phyloP scores from a whole-genome alignment of 2,888 invertebrate species.

The Thecophora atra region DNA sequence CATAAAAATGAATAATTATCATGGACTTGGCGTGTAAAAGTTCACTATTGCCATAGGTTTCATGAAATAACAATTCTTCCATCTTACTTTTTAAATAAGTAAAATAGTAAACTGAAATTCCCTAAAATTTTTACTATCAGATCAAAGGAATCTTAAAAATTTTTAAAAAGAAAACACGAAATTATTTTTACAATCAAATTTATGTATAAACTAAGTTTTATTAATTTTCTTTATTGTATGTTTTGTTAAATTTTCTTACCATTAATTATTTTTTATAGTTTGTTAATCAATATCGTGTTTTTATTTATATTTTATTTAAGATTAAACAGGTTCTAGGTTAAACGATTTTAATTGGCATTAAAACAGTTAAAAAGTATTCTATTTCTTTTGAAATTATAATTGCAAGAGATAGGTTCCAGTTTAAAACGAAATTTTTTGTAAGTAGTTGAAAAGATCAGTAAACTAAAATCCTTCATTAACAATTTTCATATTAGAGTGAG shows the following conservation, averaged over 20 bases:
- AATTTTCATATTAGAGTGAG: conserved; percentile 7
- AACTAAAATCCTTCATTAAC: conserved; percentile 28
- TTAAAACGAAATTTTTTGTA: conserved; percentile 21
- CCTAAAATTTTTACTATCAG: background rate
- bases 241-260: conserved; percentile 27
- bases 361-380: conserved; percentile 26
- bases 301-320: conserved; percentile 28
- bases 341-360: conserved; percentile 28
- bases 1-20: too few species aligned
- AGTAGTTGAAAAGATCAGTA: conserved; percentile 14
- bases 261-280: conserved; percentile 29
- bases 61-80: too few species aligned
- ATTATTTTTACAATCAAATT: conserved; percentile 33
- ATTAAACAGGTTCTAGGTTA: conserved; percentile 26
- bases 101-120: background rate
- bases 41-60: too few species aligned
- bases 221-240: conserved; percentile 29
- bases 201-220: conserved; percentile 35
- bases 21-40: too few species aligned
- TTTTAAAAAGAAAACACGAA: conserved; percentile 30
- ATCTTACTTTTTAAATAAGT: too few species aligned
- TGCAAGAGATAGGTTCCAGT: background rate
- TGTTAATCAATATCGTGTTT: conserved; percentile 28
- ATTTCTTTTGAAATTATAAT: conserved; percentile 3
- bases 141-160: background rate